phyloP scores from a whole-genome alignment of 2,888 invertebrate genomes.

The Cephus pygmeus region DNA sequence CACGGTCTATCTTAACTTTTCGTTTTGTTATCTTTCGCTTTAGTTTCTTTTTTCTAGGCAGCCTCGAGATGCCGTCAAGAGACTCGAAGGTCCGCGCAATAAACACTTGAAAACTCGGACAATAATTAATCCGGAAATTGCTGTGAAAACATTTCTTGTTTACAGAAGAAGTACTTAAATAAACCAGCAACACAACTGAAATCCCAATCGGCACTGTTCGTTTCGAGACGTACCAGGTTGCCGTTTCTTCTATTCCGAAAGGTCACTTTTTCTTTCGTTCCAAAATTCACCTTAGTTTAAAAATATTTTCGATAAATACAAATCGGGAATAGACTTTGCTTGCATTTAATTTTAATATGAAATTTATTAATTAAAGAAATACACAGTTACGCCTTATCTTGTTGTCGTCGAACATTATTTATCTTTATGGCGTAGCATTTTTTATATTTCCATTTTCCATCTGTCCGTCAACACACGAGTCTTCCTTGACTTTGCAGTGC shows the following conservation, averaged over 20 bases:
- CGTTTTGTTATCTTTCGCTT: background rate
- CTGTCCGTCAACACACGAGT: no score
- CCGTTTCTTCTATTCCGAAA: background rate
- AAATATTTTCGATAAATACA: background rate
- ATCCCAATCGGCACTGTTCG: background rate
- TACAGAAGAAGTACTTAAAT: background rate
- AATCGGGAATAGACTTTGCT: no score
- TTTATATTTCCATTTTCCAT: no score
- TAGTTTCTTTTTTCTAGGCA: background rate
- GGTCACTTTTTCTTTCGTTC: background rate
- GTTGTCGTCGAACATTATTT: no score
- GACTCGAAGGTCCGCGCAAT: background rate
- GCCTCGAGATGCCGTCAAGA: background rate
- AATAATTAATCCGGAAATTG: background rate
- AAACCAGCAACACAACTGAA: background rate
- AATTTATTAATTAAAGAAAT: no score
- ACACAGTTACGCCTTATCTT: no score
- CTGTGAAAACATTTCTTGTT: background rate
- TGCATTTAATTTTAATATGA: no score
- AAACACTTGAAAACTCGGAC: background rate
- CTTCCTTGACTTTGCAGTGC: no score
- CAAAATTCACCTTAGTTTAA: background rate
- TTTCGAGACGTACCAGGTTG: background rate
- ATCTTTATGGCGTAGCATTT: no score
- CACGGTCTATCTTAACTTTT: background rate